Percentiles rank a stretch among this genome's conserved stretches.
These are phyloP conservation scores for Hiodon alosoides DNA, from an alignment of 2,113 vertebrate species.

Conservation along the genomic window DNA sequence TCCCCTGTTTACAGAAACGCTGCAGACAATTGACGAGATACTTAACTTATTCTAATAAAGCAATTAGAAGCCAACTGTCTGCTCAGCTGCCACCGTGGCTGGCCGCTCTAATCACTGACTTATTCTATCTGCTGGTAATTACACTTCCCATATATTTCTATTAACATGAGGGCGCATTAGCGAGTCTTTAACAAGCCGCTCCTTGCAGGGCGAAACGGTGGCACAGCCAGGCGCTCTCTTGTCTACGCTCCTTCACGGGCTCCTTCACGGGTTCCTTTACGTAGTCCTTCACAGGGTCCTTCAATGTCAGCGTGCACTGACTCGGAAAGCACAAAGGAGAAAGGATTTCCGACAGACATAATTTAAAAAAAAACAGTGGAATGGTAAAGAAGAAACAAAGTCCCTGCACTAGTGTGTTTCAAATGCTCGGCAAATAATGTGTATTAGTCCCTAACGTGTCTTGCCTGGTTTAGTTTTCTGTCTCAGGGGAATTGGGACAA, in stretches of 20 bases:
- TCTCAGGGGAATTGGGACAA: slow-evolving; percentile 55
- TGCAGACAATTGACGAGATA: slow-evolving; percentile 62
- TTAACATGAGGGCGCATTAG: slow-evolving; percentile 71
- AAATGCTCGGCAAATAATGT: slow-evolving; percentile 66
- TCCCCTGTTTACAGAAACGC: slow-evolving; percentile 48
- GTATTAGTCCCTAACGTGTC: slow-evolving; percentile 74
- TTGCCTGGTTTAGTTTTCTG: slow-evolving; percentile 73
- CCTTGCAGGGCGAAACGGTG: slow-evolving; percentile 16
- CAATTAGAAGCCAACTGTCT: slow-evolving; percentile 70
- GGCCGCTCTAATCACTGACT: slow-evolving; percentile 74
- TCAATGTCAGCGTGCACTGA: not conserved
- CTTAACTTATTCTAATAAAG: slow-evolving; percentile 74
- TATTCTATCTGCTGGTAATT: slow-evolving; percentile 53
- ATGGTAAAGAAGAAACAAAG: not conserved
- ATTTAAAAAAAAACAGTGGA: too few species aligned
- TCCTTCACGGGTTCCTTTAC: too few species aligned
- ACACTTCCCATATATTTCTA: slow-evolving; percentile 69
- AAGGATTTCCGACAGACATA: not conserved
- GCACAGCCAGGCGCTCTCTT: not conserved
- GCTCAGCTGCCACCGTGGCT: slow-evolving; percentile 73
- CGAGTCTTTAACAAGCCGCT: slow-evolving; percentile 49
- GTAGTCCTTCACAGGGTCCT: too few species aligned
- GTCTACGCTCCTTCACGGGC: not conserved
- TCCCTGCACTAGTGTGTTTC: not conserved
- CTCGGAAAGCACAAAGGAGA: too few species aligned